Evolutionary conservation across 2,797 vertebrate species (phyloP), one percentile per base, ranked within the genome.

Genomic region (Sphaeramia orbicularis): DNA sequence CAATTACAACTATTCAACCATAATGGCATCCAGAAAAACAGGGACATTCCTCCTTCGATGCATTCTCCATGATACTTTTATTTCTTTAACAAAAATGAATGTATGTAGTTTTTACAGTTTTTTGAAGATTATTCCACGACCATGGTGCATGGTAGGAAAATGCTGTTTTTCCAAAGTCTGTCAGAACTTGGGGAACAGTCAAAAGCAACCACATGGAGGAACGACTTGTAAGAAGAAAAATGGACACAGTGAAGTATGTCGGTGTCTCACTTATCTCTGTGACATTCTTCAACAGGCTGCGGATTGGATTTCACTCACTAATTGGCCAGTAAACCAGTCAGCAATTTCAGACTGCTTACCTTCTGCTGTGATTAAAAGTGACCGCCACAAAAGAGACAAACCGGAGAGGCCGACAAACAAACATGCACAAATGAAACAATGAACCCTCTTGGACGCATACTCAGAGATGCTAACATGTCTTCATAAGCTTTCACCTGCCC

Each of bases 321-420:
- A 87, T 80, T 48, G 65, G 68, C 27, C 19, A 69, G 58, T 76
- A 75, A 72, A 58, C 36, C 60, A 61, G 50, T 71, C 76, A 70
- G 59, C 60, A 66, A 42, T 70, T 78, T 84, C 58, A 62, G 51
- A 10, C 52, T 1, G 32, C 30, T 80, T 53, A 24, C 74, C 71
- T 49, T 66, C 56, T 56, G 35, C n/a, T 49, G 16, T 36, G 24
- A 71, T 69, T 78, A 49, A 84, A 86, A 73, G 71, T 77, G 24
- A 27, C 24, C 24, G 6, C 27, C 24, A 27, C 3, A 6, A 27
- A 27, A 27, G 24, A 27, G 76, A 82, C 18, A 36, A 36, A 24
- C 35, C 35, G 45, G 55, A 62, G 36, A 57, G 11, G 4, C 51
- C 56, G 47, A 49, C 58, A 38, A 21, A 32, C 41, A 55, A 37